These are phyloP conservation scores for pig (Sus scrofa) DNA, from an alignment of 2,113 vertebrate genomes.

Conservation along the genomic window T2T-Sscrofa CM000812.6:26833001-26833500, in stretches of 20 bases:
- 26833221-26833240: too few relatives aligned
- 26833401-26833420: neutral
- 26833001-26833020: neutral
- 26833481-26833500: neutral
- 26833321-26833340: neutral
- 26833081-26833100: neutral
- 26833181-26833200: neutral
- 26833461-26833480: neutral
- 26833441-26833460: neutral
- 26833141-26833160: neutral
- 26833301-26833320: fast-evolving
- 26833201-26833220: neutral
- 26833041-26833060: fast-evolving
- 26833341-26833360: neutral
- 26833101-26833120: neutral
- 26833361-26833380: neutral
- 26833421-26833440: neutral
- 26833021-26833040: neutral
- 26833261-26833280: fast-evolving
- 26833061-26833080: neutral
- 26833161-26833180: neutral
- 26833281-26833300: neutral
- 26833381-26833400: neutral
- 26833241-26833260: neutral
- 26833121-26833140: neutral